Evolutionary conservation across 2,888 invertebrate genomes (phyloP).

Genomic region (Caenorhabditis japonica): DNA sequence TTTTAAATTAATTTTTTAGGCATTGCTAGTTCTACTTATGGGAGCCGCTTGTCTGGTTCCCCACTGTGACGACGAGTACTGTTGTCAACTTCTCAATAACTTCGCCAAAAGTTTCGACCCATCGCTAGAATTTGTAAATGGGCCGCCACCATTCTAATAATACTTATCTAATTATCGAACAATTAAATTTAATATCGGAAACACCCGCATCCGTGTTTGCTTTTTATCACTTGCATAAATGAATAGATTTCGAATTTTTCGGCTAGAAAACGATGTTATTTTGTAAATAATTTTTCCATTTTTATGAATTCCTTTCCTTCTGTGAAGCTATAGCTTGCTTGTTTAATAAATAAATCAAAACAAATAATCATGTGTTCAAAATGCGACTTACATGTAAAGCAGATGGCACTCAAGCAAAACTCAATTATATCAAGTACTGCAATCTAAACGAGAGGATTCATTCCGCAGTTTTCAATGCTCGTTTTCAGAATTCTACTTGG

Average conservation of each 20-base stretch:
- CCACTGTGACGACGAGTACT: slow-evolving; percentile 86
- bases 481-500: no score
- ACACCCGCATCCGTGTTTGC: slow-evolving; percentile 29
- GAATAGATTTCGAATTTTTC: slow-evolving; percentile 41
- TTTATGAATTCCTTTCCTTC: slow-evolving; percentile 1
- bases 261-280: slow-evolving; percentile 31
- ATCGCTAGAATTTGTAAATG: slow-evolving; percentile 90
- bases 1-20: slow-evolving; percentile 84
- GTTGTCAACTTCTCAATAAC: slow-evolving; percentile 88
- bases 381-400: no score
- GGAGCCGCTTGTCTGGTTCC: slow-evolving; percentile 94
- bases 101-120: slow-evolving; percentile 89
- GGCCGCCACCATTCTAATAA: slow-evolving; percentile 91
- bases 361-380: slow-evolving; percentile 13
- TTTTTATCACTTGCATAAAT: slow-evolving; percentile 46
- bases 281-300: slow-evolving; percentile 32
- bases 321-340: slow-evolving; percentile 28
- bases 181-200: background rate
- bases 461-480: no score
- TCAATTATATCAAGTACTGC: slow-evolving; percentile 22
- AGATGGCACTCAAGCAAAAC: background rate
- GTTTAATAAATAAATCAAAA: slow-evolving; percentile 17
- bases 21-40: slow-evolving; percentile 90
- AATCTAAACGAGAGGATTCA: no score
- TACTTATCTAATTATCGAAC: background rate